These are phyloP conservation scores for Rachycentron canadum DNA, from an alignment of 2,797 vertebrate genomes.

Conservation along the genomic window DNA sequence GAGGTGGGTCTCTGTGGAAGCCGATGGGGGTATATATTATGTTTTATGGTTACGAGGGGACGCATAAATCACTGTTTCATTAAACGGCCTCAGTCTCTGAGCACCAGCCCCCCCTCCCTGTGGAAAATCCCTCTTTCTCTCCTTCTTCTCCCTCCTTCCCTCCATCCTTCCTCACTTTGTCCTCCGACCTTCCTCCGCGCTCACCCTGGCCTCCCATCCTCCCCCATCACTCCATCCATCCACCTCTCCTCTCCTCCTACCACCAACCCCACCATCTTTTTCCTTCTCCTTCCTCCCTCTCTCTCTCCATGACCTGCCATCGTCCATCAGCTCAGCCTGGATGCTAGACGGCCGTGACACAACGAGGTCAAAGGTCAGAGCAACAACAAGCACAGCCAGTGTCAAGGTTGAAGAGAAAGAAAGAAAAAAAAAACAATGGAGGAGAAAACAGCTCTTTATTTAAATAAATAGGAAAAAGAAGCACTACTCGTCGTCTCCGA, in stretches of 20 bases:
- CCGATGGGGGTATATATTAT: slow-evolving; percentile 76
- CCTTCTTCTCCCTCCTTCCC: slow-evolving; percentile 3
- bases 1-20: slow-evolving; percentile 55
- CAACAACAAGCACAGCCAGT: slow-evolving; percentile 13
- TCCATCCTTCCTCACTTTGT: slow-evolving; percentile 24
- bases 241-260: slow-evolving; percentile 11
- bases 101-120: slow-evolving; percentile 20
- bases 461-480: slow-evolving; percentile 79
- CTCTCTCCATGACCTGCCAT: slow-evolving; percentile 27
- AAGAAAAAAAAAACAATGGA: neutral
- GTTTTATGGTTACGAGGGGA: slow-evolving; percentile 80
- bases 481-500: slow-evolving; percentile 31
- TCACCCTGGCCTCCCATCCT: slow-evolving; percentile 13
- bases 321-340: slow-evolving; percentile 25
- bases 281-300: neutral
- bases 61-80: slow-evolving; percentile 85
- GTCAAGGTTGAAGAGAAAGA: slow-evolving; percentile 39
- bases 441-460: slow-evolving; percentile 78
- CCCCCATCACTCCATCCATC: slow-evolving; percentile 3
- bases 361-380: slow-evolving; percentile 68
- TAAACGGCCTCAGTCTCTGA: slow-evolving; percentile 73
- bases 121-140: slow-evolving; percentile 48
- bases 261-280: neutral
- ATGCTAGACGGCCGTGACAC: slow-evolving; percentile 30
- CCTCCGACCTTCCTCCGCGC: slow-evolving; percentile 26